Evolutionary conservation across 1,140 invertebrate genomes (phyloP).

Genomic region (Drosophila bipectinata): DNA sequence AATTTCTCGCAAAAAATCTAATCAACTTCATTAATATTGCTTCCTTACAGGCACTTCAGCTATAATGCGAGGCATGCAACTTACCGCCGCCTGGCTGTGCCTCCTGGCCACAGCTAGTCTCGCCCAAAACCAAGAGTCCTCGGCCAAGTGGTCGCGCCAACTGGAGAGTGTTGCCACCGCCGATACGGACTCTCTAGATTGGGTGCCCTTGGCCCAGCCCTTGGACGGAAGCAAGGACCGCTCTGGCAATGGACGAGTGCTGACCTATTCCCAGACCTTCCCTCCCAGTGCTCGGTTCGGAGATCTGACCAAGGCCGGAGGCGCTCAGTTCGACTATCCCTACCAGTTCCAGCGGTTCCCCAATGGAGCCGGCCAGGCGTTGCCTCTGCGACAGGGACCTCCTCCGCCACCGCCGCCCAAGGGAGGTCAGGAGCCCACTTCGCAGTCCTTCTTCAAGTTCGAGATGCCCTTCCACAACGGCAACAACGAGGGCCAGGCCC

Average conservation of each 20-base stretch:
- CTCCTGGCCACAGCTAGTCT: constrained; percentile 40
- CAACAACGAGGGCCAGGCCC: constrained; percentile 47
- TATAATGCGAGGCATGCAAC: constrained; percentile 75
- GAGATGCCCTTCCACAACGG: constrained; percentile 77
- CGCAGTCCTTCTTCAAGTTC: constrained; percentile 82
- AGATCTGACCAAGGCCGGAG: constrained; percentile 58
- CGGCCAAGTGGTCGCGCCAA: constrained; percentile 76
- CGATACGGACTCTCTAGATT: constrained; percentile 66
- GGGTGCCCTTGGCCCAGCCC: constrained; percentile 76
- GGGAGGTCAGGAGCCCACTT: constrained; percentile 68
- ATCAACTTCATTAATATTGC: not conserved
- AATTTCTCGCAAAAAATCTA: not conserved
- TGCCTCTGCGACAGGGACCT: constrained; percentile 54
- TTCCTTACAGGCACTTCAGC: constrained; percentile 54
- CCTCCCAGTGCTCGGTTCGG: constrained; percentile 72
- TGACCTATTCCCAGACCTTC: constrained; percentile 80
- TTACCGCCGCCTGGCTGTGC: constrained; percentile 59
- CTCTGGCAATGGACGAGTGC: constrained; percentile 71
- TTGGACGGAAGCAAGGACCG: constrained; percentile 75
- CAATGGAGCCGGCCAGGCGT: constrained; percentile 46
- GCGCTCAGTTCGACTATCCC: constrained; percentile 68
- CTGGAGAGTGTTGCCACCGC: constrained; percentile 58
- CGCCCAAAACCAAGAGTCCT: constrained; percentile 58
- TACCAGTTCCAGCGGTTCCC: constrained; percentile 72
- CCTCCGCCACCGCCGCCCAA: constrained; percentile 41